These are phyloP conservation scores for Pangasius macronema DNA, from an alignment of 2,797 vertebrate genomes.

Conservation along the genomic window DNA sequence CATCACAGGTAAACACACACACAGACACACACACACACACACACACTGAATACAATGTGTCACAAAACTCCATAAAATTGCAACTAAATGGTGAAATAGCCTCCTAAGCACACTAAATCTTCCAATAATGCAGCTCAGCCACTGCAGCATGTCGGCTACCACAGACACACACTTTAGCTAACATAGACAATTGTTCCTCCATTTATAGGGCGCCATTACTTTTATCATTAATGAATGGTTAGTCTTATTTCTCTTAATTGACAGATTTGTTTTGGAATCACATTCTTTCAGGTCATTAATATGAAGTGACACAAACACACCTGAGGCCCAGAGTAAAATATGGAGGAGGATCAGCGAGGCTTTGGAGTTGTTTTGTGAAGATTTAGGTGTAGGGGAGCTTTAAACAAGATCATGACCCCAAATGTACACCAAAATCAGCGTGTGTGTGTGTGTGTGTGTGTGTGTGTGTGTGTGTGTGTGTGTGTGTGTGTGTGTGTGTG, in stretches of 20 bases:
- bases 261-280: too few relatives aligned
- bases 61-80: background rate
- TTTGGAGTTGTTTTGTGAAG: background rate
- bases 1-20: conserved; percentile 62
- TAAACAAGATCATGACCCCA: too few relatives aligned
- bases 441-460: too few relatives aligned
- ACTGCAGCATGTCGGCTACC: background rate
- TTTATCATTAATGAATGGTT: background rate
- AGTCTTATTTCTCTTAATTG: too few relatives aligned
- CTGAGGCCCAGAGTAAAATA: background rate
- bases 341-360: background rate
- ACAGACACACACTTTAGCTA: background rate
- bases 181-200: background rate
- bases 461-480: conserved; percentile 2
- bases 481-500: conserved; percentile 24
- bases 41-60: background rate
- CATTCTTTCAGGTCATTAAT: too few relatives aligned
- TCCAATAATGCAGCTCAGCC: background rate
- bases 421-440: background rate
- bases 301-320: background rate
- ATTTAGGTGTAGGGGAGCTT: background rate
- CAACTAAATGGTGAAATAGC: background rate
- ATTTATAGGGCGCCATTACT: background rate
- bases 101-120: background rate
- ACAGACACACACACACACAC: conserved; percentile 18